Base-by-base conservation (phyloP, 2,797 vertebrate genomes). In the Danio albolineatus region DNA sequence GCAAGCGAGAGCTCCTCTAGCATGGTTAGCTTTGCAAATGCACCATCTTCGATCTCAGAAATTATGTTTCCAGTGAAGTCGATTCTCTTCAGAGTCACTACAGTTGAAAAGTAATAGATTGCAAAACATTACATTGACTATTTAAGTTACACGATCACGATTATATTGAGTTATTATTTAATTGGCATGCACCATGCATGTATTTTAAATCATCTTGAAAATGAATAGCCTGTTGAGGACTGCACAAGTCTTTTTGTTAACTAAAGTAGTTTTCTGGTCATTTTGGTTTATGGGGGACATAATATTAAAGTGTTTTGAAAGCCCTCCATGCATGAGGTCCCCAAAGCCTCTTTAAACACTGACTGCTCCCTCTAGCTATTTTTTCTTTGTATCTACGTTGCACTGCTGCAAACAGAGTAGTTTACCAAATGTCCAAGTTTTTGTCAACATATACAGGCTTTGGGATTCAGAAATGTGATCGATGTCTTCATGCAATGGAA, bases 21-120 rank as follows among this genome's bases (percentile, higher is more conserved):
- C 60, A 95, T 54, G 4, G 87, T 82, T 44, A 99, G 94, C 75
- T 97, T 97, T 69, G 95, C 93, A 87, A 99, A 99, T 6, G 97
- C 95, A 9, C 94, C 94, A 0, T 99, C 98, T 89, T 99, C 97
- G 86, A 99, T 98, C 88, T 98, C 97, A 80, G 97, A 94, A 89
- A 99, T 99, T 67, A 93, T 56, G 85, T 99, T 99, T 86, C 96
- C 97, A 13, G 96, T 96, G 80, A 99, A 94, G 90, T 99, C 97
- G 36, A 99, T 98, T 92, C 97, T 94, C 92, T 92, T 97, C 88
- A 99, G 89, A 81, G 96, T 98, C 85, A 96, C 97, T 99, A 92
- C 79, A 65, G 43, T 80, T 60, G 10, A 6, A 41, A 48, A 28
- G 41, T 49, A 21, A 51, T 19, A 14, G 12, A 59, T 17, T 80